Base-by-base conservation (phyloP, 2,888 invertebrate genomes). In the Cyrtodaria siliqua region DNA sequence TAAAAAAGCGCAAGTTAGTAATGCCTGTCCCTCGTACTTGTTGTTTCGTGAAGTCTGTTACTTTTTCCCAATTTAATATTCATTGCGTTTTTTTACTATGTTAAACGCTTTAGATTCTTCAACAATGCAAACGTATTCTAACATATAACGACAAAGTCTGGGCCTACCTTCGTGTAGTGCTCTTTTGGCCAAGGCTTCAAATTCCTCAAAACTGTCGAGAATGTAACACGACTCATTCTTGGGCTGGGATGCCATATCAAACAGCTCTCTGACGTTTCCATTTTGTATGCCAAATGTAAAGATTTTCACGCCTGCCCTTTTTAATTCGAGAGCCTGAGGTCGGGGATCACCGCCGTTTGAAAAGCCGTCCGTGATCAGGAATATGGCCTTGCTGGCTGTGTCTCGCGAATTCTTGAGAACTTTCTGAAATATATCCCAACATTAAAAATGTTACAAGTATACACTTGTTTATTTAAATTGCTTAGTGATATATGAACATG, bases 311-410 rank as follows among this genome's bases (percentile, higher is more conserved):
- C 92, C 93, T 24, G 89, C 80, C 16, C 93, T 89, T 38, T 94
- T 93, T 3, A 96, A 90, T 47, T 94, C 92, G 50, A 93, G 93
- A 0, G 96, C 95, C 1, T 95, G 93, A 0, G 95, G 94, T 9
- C 95, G 92, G 0, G 96, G 96, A 92, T 95, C 95, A 0, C 95
- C 95, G 1, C 95, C 95, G 89, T 95, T 96, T 6, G 95, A 95
- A 88, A 95, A 96, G 16, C 96, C 96, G 87, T 96, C 96, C 0
- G 96, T 96, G 79, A 96, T 94, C 2, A 96, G 92, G 86, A 96
- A 95, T 12, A 96, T 93, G 0, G 95, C 95, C 89, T 95, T 95
- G 80, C 93, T 86, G 0, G 93, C 94, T 55, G 88, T 86, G 2
- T 79, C 83, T 9, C 93, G 86, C 0, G 92, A 86, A 9, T 86